These are phyloP conservation scores for Aegithalos caudatus DNA, from an alignment of 2,113 vertebrate genomes.

Conservation along the genomic window DNA sequence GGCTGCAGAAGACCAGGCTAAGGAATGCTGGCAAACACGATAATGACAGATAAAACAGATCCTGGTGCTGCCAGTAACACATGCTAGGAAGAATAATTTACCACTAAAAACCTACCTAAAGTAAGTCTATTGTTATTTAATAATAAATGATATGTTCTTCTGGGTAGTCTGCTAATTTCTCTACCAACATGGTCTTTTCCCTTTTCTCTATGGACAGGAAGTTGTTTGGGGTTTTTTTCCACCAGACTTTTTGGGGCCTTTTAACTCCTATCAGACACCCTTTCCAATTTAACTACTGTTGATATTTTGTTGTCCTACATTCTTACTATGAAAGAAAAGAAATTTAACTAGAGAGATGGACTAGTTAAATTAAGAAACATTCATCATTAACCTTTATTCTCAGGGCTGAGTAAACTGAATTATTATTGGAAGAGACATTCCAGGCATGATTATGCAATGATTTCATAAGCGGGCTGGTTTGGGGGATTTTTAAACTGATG, in stretches of 20 bases:
- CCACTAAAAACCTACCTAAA: not conserved
- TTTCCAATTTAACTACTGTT: not conserved
- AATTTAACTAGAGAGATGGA: not conserved
- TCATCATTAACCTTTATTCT: not conserved
- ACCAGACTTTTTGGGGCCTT: not conserved
- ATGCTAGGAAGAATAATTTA: not conserved
- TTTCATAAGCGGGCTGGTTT: not conserved
- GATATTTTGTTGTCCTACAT: not conserved
- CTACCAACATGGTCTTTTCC: not conserved
- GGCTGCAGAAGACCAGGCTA: not conserved
- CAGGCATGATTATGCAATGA: not conserved
- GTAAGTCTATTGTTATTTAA: not conserved
- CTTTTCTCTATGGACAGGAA: not conserved
- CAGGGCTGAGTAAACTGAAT: not conserved
- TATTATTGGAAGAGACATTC: not conserved
- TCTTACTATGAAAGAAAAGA: not conserved
- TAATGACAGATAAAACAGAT: not conserved
- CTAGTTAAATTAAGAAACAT: not conserved
- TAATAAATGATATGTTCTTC: not conserved
- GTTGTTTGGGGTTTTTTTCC: not conserved
- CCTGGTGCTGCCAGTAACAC: not conserved
- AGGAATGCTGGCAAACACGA: not conserved
- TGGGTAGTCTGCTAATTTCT: not conserved
- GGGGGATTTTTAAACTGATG: not conserved
- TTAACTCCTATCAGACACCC: not conserved